Evolutionary conservation across 2,888 invertebrate genomes (phyloP).

Genomic region (Himalopsyche anomala): DNA sequence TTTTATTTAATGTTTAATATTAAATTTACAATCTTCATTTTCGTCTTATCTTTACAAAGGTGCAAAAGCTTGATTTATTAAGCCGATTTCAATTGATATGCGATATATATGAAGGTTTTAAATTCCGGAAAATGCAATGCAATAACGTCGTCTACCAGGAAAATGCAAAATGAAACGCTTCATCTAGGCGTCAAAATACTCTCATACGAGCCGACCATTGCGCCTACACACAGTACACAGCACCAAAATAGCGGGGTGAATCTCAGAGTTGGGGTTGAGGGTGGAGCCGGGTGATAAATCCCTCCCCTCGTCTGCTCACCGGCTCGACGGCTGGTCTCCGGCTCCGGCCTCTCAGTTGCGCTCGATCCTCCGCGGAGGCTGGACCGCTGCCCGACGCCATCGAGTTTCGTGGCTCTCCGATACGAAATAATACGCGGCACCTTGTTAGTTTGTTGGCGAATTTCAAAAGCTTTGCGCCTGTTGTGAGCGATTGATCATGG

Average conservation of each 20-base stretch:
- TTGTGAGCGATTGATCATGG: slow-evolving; percentile 13
- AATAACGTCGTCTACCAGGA: slow-evolving; percentile 34
- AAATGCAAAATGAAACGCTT: slow-evolving; percentile 26
- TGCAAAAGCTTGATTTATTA: no score
- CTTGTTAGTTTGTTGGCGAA: slow-evolving; percentile 28
- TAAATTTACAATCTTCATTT: no score
- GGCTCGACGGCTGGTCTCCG: slow-evolving; percentile 35
- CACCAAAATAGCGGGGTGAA: slow-evolving; percentile 31
- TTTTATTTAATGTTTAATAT: no score
- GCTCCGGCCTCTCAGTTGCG: slow-evolving; percentile 31
- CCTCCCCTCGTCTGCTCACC: slow-evolving; percentile 42
- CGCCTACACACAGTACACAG: slow-evolving; percentile 23
- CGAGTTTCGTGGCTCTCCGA: not conserved
- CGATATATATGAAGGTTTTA: not conserved
- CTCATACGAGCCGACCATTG: slow-evolving; percentile 11
- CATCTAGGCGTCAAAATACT: slow-evolving; percentile 38
- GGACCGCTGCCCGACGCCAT: slow-evolving; percentile 15
- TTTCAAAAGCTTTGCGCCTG: slow-evolving; percentile 11
- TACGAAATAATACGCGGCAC: slow-evolving; percentile 21
- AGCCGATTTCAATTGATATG: not conserved
- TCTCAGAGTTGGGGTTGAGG: not conserved
- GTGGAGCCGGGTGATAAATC: slow-evolving; percentile 13
- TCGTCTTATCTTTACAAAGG: no score
- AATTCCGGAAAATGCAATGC: slow-evolving; percentile 9
- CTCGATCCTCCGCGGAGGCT: slow-evolving; percentile 29